These are phyloP conservation scores for Xanthostigma xanthostigma DNA, from an alignment of 2,888 invertebrate genomes.

Conservation along the genomic window DNA sequence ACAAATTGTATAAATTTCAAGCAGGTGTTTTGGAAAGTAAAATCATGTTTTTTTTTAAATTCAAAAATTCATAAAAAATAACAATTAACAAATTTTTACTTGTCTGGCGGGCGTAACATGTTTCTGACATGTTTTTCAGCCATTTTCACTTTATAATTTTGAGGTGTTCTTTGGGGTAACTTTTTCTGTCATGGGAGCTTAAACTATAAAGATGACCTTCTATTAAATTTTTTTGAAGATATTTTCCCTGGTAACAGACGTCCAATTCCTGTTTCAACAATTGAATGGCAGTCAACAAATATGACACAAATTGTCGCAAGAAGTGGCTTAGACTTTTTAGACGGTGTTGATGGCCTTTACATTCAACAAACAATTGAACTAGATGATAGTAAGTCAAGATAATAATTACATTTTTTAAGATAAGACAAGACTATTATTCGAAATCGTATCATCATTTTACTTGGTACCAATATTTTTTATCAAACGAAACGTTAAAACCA, in stretches of 20 bases:
- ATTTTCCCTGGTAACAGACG: constrained; percentile 26
- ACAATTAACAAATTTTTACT: no score
- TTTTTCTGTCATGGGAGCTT: no score
- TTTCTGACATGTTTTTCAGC: no score
- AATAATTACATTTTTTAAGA: constrained; percentile 1
- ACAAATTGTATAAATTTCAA: no score
- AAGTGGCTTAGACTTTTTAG: constrained; percentile 55
- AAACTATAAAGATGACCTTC: no score
- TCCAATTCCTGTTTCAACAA: constrained; percentile 41
- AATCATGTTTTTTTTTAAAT: no score
- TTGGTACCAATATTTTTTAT: constrained; percentile 17
- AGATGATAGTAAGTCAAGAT: constrained; percentile 43
- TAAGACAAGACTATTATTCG: constrained; percentile 4
- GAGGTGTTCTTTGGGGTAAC: no score
- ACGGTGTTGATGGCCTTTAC: constrained; percentile 49
- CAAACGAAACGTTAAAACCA: no score
- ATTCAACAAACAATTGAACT: constrained; percentile 72
- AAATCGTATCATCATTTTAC: not conserved
- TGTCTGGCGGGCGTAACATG: no score
- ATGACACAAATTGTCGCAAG: constrained; percentile 45
- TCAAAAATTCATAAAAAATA: no score
- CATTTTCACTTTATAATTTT: no score
- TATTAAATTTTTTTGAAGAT: constrained; percentile 3
- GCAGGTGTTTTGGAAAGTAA: no score
- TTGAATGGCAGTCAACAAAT: constrained; percentile 41